Evolutionary conservation across 2,888 invertebrate genomes (phyloP).

Genomic region (Hedychridium roseum): DNA sequence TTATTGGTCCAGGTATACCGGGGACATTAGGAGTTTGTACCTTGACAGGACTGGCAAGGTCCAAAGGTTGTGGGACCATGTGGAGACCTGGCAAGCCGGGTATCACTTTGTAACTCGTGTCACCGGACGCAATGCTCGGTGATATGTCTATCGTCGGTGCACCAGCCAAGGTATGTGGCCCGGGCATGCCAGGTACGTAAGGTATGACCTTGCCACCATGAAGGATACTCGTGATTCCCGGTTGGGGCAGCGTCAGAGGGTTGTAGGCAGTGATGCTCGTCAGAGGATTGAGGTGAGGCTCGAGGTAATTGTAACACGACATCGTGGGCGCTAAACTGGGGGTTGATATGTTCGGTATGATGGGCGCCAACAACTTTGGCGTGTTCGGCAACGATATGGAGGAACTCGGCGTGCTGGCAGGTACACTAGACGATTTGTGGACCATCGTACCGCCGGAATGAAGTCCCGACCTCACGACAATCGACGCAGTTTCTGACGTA

Average conservation of each 20-base stretch:
- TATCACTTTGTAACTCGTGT: constrained; percentile 51
- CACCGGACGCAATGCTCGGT: constrained; percentile 38
- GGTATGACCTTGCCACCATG: constrained; percentile 81
- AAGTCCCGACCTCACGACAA: constrained; percentile 82
- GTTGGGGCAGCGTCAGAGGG: constrained; percentile 71
- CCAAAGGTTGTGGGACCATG: constrained; percentile 49
- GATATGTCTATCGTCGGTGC: constrained; percentile 59
- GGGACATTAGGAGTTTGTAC: constrained; percentile 40
- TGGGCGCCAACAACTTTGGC: constrained; percentile 69
- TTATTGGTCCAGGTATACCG: constrained; percentile 42
- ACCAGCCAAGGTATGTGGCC: constrained; percentile 72
- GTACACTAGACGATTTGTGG: constrained; percentile 65
- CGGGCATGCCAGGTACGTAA: constrained; percentile 88
- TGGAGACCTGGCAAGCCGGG: constrained; percentile 54
- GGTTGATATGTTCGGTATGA: constrained; percentile 67
- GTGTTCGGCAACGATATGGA: constrained; percentile 63
- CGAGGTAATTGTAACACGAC: constrained; percentile 56
- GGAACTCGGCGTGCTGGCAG: constrained; percentile 43
- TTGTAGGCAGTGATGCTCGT: constrained; percentile 77
- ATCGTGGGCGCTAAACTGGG: constrained; percentile 66
- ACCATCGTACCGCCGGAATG: constrained; percentile 86
- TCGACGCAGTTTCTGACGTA: constrained; percentile 69
- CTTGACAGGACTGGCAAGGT: constrained; percentile 53
- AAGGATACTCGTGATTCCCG: constrained; percentile 71
- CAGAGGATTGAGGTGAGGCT: constrained; percentile 67